Conservation (phyloP, 2,888 invertebrate species). For the Ormyrus nitidulus region DNA sequence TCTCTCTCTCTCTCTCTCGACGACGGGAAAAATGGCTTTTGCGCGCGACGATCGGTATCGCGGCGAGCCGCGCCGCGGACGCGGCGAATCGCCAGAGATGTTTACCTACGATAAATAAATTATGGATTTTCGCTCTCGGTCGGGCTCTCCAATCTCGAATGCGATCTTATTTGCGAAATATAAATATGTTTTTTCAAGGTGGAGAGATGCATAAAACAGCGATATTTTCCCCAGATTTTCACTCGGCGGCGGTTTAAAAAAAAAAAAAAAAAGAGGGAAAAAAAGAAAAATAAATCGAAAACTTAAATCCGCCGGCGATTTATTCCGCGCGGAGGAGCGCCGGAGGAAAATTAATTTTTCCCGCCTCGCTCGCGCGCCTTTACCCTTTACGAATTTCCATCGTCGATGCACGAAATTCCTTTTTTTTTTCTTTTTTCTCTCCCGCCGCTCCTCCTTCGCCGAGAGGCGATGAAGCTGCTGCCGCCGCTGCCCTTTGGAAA, state of each 20-base stretch:
- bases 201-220: too few species aligned
- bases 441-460: neutral
- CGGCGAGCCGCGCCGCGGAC: too few species aligned
- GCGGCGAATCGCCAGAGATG: too few species aligned
- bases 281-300: neutral
- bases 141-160: too few species aligned
- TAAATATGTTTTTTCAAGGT: too few species aligned
- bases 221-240: too few species aligned
- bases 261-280: too few species aligned
- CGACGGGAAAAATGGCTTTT: too few species aligned
- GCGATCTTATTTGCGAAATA: too few species aligned
- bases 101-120: neutral
- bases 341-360: constrained; percentile 37
- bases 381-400: constrained; percentile 32
- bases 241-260: too few species aligned
- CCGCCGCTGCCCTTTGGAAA: constrained; percentile 27
- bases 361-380: neutral
- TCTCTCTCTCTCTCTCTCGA: too few species aligned
- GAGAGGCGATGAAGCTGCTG: neutral
- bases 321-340: neutral
- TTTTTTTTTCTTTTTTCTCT: neutral
- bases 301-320: neutral
- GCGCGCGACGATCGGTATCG: too few species aligned
- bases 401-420: constrained; percentile 42
- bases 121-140: neutral